phyloP scores from a whole-genome alignment of 2,888 invertebrate genomes.

The Hymenopus coronatus region DNA sequence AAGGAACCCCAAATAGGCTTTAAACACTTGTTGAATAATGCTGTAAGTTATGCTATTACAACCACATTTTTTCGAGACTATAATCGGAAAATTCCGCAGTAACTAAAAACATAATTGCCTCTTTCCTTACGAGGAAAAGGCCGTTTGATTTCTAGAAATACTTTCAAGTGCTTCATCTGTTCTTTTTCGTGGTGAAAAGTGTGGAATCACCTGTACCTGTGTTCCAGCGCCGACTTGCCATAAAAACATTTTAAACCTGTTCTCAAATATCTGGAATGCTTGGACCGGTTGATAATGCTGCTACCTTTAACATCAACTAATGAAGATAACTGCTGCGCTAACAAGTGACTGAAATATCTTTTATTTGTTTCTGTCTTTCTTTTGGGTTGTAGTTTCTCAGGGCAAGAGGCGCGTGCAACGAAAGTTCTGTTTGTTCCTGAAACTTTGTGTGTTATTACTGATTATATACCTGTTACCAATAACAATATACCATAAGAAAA shows the following conservation, averaged over 20 bases:
- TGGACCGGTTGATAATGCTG: not conserved
- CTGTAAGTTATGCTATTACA: not conserved
- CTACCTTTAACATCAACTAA: not conserved
- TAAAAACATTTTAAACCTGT: not conserved
- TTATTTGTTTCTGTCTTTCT: not conserved
- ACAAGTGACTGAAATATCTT: not conserved
- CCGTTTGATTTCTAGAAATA: not conserved
- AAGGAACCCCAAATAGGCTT: not conserved
- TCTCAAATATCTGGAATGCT: not conserved
- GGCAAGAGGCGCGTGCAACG: too few species aligned
- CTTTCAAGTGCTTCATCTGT: not conserved
- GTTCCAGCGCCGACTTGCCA: not conserved
- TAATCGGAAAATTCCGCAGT: not conserved
- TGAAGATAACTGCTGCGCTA: not conserved
- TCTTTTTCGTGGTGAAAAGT: not conserved
- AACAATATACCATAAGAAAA: too few species aligned
- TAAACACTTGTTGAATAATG: not conserved
- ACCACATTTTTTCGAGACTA: conserved; percentile 1
- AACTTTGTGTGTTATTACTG: too few species aligned
- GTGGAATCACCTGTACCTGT: not conserved
- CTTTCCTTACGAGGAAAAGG: not conserved
- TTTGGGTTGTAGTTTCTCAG: not conserved
- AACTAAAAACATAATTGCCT: not conserved
- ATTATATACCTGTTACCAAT: too few species aligned
- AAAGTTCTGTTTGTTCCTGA: too few species aligned